phyloP scores from a whole-genome alignment of 2,888 invertebrate genomes.

The Phalangium opilio region DNA sequence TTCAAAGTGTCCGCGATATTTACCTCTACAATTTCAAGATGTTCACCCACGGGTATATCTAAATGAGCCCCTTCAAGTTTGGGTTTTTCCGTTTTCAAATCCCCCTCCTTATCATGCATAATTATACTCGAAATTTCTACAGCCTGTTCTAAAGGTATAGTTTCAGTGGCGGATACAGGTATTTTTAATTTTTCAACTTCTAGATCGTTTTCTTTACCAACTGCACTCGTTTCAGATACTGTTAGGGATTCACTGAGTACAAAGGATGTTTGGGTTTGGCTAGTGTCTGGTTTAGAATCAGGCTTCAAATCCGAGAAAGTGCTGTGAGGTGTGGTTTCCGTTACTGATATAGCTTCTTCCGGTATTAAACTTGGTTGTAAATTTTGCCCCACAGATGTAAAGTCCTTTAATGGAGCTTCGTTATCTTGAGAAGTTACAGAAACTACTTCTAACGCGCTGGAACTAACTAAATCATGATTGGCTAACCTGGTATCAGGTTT shows the following conservation, averaged over 20 bases:
- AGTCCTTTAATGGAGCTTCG: conserved; percentile 20
- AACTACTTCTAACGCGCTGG: too few relatives aligned
- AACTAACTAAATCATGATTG: too few relatives aligned
- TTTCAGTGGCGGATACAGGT: background rate
- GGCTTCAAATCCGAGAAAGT: conserved; percentile 2
- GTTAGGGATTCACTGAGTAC: conserved; percentile 11
- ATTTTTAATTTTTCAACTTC: conserved; percentile 1
- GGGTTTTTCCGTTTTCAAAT: background rate
- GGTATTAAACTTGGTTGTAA: background rate
- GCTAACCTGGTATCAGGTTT: too few relatives aligned
- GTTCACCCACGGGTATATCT: background rate
- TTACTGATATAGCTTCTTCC: background rate
- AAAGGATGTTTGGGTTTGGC: conserved; percentile 7
- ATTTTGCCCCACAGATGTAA: background rate
- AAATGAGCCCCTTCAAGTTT: background rate
- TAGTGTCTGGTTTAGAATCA: conserved; percentile 6
- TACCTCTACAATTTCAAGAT: background rate
- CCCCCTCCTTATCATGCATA: background rate
- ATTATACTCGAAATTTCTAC: background rate
- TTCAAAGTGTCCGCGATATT: background rate
- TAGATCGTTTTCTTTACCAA: conserved; percentile 2
- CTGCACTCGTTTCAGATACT: conserved; percentile 5
- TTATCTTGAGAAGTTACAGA: conserved; percentile 28
- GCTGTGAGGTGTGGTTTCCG: background rate
- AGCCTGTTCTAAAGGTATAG: background rate